A percentile compares a stretch with the other conserved stretches of the same genome.
Evolutionary conservation across 2,113 vertebrate genomes (phyloP).

Genomic region (Hemicordylus capensis): DNA sequence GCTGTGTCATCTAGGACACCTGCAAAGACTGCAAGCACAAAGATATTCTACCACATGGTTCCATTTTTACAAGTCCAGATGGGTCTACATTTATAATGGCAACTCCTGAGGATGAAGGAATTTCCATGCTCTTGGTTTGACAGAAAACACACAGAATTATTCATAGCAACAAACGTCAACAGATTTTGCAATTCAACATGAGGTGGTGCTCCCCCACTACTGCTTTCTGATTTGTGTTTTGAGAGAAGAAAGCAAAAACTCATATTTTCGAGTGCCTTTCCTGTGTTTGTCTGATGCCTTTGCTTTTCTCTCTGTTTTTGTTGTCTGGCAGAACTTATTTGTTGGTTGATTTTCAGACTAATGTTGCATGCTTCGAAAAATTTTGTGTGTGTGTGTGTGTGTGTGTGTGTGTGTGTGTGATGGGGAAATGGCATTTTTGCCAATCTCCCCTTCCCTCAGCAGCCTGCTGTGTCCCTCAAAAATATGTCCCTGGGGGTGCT

Average conservation of each 20-base stretch:
- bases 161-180: background rate
- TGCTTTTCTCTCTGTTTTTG: too few relatives aligned
- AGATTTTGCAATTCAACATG: background rate
- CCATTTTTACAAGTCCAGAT: background rate
- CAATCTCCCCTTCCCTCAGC: too few relatives aligned
- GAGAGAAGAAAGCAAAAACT: background rate
- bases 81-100: background rate
- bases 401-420: too few relatives aligned
- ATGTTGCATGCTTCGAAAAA: too few relatives aligned
- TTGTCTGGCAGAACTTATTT: too few relatives aligned
- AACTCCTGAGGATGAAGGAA: background rate
- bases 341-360: too few relatives aligned
- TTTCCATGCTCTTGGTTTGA: background rate
- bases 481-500: too few relatives aligned
- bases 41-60: background rate
- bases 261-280: too few relatives aligned
- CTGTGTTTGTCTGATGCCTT: too few relatives aligned
- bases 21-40: background rate
- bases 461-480: too few relatives aligned
- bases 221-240: background rate
- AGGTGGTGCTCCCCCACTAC: background rate
- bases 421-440: too few relatives aligned
- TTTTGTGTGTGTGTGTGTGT: too few relatives aligned
- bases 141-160: background rate
- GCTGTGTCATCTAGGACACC: background rate